phyloP scores from a whole-genome alignment of 2,888 invertebrate species.

The Amorpha juglandis region DNA sequence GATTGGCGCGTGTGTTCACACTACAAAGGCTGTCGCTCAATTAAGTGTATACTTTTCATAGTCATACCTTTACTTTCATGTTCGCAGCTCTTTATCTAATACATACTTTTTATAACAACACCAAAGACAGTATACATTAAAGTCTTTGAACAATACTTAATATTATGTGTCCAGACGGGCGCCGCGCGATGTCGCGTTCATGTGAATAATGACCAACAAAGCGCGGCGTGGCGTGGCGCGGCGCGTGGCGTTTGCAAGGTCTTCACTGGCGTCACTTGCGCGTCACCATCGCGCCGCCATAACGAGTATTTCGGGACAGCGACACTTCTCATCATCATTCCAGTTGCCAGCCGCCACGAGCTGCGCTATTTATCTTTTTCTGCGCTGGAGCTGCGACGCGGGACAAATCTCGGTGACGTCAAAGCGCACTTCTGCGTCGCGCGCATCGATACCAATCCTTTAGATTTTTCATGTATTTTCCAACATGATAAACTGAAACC shows the following conservation, averaged over 20 bases:
- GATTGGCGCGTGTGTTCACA: no score
- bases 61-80: no score
- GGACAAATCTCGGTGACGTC: neutral
- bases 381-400: neutral
- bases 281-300: neutral
- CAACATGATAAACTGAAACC: no score
- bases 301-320: slow-evolving; percentile 12
- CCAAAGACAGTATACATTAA: no score
- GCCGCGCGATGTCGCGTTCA: neutral
- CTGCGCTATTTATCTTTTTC: neutral
- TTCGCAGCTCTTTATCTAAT: no score
- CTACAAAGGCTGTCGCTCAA: no score
- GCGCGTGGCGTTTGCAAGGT: neutral
- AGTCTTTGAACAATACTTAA: no score
- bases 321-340: slow-evolving; percentile 8
- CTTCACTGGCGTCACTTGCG: slow-evolving; percentile 13
- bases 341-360: neutral
- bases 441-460: no score
- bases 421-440: no score
- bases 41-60: no score
- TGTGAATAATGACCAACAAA: neutral
- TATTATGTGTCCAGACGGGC: neutral
- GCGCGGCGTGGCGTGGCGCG: neutral
- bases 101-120: no score
- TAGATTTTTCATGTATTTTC: no score